These are phyloP conservation scores for Orthonevra nobilis DNA, from an alignment of 2,888 invertebrate genomes.

Conservation along the genomic window DNA sequence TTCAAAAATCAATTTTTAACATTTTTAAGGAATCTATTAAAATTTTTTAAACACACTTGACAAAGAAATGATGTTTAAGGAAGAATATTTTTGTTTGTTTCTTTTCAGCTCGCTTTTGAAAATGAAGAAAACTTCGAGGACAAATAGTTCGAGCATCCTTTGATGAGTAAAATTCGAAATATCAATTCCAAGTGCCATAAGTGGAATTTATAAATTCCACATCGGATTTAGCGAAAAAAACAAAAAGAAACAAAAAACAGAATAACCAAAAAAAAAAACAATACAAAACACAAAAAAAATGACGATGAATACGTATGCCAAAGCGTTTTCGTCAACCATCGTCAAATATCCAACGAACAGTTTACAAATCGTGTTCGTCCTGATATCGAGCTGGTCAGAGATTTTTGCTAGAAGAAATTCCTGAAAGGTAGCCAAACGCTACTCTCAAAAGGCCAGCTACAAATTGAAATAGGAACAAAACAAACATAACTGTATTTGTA, in stretches of 20 bases:
- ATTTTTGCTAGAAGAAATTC: conserved; percentile 59
- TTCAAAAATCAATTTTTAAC: no score
- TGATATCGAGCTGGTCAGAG: conserved; percentile 54
- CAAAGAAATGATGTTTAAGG: no score
- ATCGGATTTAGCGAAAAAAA: conserved; percentile 4
- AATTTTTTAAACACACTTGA: no score
- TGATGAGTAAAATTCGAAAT: neutral
- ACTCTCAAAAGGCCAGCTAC: conserved; percentile 33
- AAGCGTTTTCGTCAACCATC: conserved; percentile 24
- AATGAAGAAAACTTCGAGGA: conserved; percentile 3
- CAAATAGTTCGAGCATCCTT: neutral
- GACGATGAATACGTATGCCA: conserved; percentile 37
- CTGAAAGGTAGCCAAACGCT: conserved; percentile 56
- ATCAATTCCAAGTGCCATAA: conserved; percentile 35
- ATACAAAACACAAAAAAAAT: conserved; percentile 38
- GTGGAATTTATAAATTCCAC: conserved; percentile 18
- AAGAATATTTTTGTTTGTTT: neutral
- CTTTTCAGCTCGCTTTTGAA: conserved; percentile 18
- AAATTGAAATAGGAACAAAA: conserved; percentile 9
- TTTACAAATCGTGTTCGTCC: conserved; percentile 30
- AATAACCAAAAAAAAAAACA: no score
- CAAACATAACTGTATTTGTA: conserved; percentile 38
- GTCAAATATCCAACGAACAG: conserved; percentile 52
- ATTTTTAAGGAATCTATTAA: no score
- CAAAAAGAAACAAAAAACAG: neutral